A percentile compares a stretch with the other conserved stretches of the same genome.
Evolutionary conservation across 2,797 vertebrate genomes (phyloP).

Genomic region (Lepus oiostolus): DNA sequence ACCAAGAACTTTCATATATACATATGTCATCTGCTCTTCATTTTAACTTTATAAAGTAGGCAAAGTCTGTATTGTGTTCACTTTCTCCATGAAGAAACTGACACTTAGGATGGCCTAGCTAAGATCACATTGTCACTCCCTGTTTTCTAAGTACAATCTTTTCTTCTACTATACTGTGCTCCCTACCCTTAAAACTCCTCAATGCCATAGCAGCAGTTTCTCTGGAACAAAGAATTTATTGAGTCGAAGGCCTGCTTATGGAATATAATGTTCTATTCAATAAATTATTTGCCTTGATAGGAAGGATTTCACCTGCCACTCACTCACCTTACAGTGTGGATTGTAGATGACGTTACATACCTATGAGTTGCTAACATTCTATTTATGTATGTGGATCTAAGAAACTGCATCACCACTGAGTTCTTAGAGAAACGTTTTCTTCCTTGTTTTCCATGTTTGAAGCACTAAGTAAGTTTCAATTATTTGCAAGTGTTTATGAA

Average conservation of each 20-base stretch:
- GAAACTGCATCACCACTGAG: neutral
- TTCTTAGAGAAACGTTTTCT: conserved; percentile 3
- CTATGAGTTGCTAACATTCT: neutral
- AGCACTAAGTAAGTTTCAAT: neutral
- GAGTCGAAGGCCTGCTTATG: conserved; percentile 21
- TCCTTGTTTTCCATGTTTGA: conserved; percentile 36
- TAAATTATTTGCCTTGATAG: conserved; percentile 47
- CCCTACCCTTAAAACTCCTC: neutral
- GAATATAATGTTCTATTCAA: conserved; percentile 52
- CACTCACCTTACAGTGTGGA: conserved; percentile 23
- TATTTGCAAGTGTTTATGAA: neutral
- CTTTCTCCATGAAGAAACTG: conserved; percentile 42
- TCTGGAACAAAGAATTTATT: conserved; percentile 49
- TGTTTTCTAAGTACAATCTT: conserved; percentile 3
- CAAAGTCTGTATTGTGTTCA: neutral
- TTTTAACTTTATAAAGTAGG: neutral
- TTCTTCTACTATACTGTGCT: neutral
- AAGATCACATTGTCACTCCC: neutral
- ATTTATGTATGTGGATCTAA: conserved; percentile 23
- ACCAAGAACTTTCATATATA: neutral
- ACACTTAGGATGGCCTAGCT: neutral
- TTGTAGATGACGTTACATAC: neutral
- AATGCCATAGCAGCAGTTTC: neutral
- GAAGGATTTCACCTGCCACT: conserved; percentile 37
- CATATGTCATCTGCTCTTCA: neutral